A percentile compares a stretch with the other conserved stretches of the same genome.
Conservation (phyloP, 2,888 invertebrate species). For the Cinara cedri region DNA sequence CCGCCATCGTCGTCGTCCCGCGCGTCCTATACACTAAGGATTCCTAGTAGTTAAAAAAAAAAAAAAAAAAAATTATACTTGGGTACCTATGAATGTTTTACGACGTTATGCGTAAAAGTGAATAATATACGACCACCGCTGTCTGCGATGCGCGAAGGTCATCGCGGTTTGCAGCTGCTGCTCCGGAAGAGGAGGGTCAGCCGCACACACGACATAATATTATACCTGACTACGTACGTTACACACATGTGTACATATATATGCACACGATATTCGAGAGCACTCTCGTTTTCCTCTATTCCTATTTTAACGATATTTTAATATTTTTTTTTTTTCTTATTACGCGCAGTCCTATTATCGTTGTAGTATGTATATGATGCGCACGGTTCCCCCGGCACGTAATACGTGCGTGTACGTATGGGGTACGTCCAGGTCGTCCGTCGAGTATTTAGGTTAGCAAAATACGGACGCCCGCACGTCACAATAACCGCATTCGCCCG, state of each 20-base stretch:
- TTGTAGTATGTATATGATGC: neutral
- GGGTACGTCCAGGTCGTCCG: neutral
- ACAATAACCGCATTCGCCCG: neutral
- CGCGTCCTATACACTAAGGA: neutral
- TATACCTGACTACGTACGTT: slow-evolving; percentile 3
- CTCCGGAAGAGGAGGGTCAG: slow-evolving; percentile 52
- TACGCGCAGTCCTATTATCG: neutral
- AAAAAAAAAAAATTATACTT: slow-evolving; percentile 11
- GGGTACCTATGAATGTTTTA: too few species aligned
- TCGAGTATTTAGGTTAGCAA: slow-evolving; percentile 5
- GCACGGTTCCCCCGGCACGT: neutral
- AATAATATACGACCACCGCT: neutral
- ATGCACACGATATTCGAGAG: neutral
- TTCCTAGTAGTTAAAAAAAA: slow-evolving; percentile 21
- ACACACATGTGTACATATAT: neutral
- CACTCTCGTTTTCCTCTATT: slow-evolving; percentile 26
- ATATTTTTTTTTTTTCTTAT: neutral
- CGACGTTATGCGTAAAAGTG: too few species aligned
- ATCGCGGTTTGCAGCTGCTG: slow-evolving; percentile 51
- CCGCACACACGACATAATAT: neutral
- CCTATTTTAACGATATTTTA: too few species aligned
- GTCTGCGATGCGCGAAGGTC: slow-evolving; percentile 34
- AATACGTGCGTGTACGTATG: neutral
- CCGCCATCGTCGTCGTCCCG: neutral
- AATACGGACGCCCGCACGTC: neutral